phyloP scores from a whole-genome alignment of 1,140 invertebrate genomes.

The Drosophila arawakana region DNA sequence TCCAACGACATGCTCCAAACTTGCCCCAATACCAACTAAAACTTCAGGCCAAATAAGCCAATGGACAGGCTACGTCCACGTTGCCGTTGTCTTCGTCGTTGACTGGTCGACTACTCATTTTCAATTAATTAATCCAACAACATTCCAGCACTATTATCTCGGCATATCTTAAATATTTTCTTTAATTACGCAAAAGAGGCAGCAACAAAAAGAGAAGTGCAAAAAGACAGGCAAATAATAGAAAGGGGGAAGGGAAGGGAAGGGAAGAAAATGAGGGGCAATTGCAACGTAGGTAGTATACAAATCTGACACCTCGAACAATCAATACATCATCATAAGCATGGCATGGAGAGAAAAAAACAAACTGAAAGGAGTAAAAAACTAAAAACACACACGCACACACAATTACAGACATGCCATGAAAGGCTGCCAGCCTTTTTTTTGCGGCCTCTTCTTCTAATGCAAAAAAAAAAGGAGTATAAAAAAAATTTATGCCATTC shows the following conservation, averaged over 20 bases:
- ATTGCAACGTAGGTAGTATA: constrained; percentile 42
- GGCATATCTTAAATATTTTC: constrained; percentile 82
- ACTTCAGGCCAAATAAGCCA: constrained; percentile 62
- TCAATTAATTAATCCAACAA: constrained; percentile 83
- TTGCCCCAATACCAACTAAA: constrained; percentile 17
- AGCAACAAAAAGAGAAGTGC: constrained; percentile 13
- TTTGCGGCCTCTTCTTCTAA: constrained; percentile 17
- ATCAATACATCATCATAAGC: constrained; percentile 83
- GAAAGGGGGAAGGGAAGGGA: constrained; percentile 7
- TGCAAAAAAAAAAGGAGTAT: constrained; percentile 14
- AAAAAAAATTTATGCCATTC: constrained; percentile 81
- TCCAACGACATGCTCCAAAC: constrained; percentile 74
- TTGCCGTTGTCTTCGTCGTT: constrained; percentile 31
- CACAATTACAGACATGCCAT: constrained; percentile 71
- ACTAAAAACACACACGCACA: constrained; percentile 64
- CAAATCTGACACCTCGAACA: constrained; percentile 82
- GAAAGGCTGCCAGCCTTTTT: constrained; percentile 8
- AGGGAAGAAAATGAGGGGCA: background rate
- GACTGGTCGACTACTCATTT: constrained; percentile 74
- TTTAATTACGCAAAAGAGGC: constrained; percentile 72
- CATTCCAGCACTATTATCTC: constrained; percentile 82
- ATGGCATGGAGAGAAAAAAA: constrained; percentile 45
- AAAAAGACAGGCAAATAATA: constrained; percentile 17
- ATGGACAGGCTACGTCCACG: constrained; percentile 27
- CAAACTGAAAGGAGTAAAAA: constrained; percentile 36